Conservation (phyloP, 2,888 invertebrate species). For the Dryocosmus kuriphilus region DNA sequence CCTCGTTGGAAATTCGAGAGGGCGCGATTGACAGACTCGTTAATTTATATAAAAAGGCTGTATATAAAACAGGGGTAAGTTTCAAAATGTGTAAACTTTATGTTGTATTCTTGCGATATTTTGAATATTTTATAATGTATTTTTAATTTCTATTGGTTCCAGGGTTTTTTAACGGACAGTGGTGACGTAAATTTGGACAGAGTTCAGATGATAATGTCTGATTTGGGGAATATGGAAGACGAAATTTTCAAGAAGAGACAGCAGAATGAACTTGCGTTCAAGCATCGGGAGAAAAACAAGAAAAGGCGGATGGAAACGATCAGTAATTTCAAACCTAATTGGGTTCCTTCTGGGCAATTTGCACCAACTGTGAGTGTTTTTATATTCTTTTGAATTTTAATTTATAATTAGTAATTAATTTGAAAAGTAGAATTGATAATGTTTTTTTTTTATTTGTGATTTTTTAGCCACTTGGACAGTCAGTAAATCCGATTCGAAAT, state of each 20-base stretch:
- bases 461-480: slow-evolving; percentile 81
- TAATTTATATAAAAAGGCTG: slow-evolving; percentile 94
- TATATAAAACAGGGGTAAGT: slow-evolving; percentile 92
- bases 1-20: slow-evolving; percentile 97
- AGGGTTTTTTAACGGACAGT: slow-evolving; percentile 96
- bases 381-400: slow-evolving; percentile 41
- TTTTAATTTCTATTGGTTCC: slow-evolving; percentile 54
- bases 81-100: background rate
- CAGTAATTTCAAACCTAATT: slow-evolving; percentile 83
- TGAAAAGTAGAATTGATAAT: slow-evolving; percentile 14
- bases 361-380: slow-evolving; percentile 83
- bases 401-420: background rate
- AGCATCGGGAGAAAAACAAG: slow-evolving; percentile 87
- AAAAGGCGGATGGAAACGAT: slow-evolving; percentile 79
- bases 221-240: slow-evolving; percentile 96
- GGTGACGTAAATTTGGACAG: slow-evolving; percentile 95
- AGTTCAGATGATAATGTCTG: slow-evolving; percentile 96
- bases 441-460: slow-evolving; percentile 44
- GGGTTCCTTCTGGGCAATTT: slow-evolving; percentile 87
- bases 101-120: too few relatives aligned
- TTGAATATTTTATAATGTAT: slow-evolving; percentile 1
- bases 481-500: slow-evolving; percentile 81
- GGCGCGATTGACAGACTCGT: slow-evolving; percentile 97
- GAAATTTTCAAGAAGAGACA: slow-evolving; percentile 97
- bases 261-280: slow-evolving; percentile 90